Conservation (phyloP, 2,113 vertebrate species). For the Tyto alba region DNA sequence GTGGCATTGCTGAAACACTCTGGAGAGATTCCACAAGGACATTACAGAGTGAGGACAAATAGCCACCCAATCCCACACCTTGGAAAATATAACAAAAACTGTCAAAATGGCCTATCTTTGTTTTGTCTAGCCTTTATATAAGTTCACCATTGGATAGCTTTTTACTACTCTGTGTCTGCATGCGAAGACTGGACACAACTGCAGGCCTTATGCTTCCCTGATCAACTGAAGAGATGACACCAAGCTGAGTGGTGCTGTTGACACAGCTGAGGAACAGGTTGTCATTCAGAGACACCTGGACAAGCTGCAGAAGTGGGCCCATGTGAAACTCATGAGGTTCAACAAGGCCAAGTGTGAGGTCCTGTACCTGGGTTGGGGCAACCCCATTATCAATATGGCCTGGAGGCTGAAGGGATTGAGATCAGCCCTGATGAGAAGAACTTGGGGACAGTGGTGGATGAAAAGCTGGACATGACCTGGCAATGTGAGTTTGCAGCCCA, state of each 20-base stretch:
- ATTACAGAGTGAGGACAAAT: not conserved
- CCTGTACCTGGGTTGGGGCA: not conserved
- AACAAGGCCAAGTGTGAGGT: not conserved
- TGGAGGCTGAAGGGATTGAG: not conserved
- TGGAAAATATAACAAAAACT: not conserved
- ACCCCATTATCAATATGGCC: not conserved
- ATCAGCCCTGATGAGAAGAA: not conserved
- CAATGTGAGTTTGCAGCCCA: not conserved
- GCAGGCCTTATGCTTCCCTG: not conserved
- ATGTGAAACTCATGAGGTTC: not conserved
- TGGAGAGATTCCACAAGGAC: not conserved
- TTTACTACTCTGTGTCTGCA: not conserved
- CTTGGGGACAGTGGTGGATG: not conserved
- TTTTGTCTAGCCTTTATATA: not conserved
- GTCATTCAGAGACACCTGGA: not conserved
- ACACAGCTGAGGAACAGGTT: not conserved
- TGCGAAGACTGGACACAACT: not conserved
- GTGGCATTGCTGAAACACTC: not conserved
- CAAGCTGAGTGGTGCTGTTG: not conserved
- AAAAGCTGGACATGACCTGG: accelerated
- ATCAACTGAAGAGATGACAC: not conserved
- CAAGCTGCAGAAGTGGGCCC: not conserved
- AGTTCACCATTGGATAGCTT: not conserved
- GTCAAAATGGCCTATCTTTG: not conserved
- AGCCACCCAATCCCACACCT: not conserved